Conservation (phyloP, 1,140 invertebrate genomes). For the Daktulosphaira vitifoliae region DNA sequence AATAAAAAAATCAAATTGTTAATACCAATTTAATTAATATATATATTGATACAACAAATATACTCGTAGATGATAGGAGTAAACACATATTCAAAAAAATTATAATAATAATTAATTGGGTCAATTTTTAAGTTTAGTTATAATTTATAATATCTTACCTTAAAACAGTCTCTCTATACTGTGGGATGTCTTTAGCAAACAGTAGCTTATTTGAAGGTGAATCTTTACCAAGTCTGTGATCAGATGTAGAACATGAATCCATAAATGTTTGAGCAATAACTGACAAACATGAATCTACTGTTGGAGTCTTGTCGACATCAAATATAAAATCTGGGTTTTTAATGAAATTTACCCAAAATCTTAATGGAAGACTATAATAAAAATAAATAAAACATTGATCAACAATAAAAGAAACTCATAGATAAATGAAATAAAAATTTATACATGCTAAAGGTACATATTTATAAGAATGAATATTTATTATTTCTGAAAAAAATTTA, state of each 20-base stretch:
- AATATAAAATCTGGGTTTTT: conserved; percentile 97
- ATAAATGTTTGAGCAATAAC: conserved; percentile 95
- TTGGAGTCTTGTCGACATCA: conserved; percentile 86
- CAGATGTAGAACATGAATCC: conserved; percentile 83
- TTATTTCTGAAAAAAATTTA: too few relatives aligned
- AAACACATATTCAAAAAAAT: too few relatives aligned
- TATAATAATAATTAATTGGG: too few relatives aligned
- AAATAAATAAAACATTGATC: background rate
- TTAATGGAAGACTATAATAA: conserved; percentile 65
- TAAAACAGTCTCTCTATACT: conserved; percentile 49
- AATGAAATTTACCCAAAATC: conserved; percentile 96
- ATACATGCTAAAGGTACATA: too few relatives aligned
- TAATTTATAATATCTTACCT: conserved; percentile 54
- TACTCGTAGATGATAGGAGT: too few relatives aligned
- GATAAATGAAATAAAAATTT: conserved; percentile 18
- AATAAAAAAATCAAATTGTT: too few relatives aligned
- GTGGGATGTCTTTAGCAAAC: conserved; percentile 64
- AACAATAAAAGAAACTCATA: conserved; percentile 37
- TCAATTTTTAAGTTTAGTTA: too few relatives aligned
- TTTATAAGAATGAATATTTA: too few relatives aligned
- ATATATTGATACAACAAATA: too few relatives aligned
- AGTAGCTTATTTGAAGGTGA: conserved; percentile 90
- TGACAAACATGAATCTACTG: conserved; percentile 83
- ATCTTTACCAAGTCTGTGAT: conserved; percentile 84
- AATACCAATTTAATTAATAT: too few relatives aligned